Base-by-base conservation (phyloP, 2,888 invertebrate species). In the Netelia fuscicornis region DNA sequence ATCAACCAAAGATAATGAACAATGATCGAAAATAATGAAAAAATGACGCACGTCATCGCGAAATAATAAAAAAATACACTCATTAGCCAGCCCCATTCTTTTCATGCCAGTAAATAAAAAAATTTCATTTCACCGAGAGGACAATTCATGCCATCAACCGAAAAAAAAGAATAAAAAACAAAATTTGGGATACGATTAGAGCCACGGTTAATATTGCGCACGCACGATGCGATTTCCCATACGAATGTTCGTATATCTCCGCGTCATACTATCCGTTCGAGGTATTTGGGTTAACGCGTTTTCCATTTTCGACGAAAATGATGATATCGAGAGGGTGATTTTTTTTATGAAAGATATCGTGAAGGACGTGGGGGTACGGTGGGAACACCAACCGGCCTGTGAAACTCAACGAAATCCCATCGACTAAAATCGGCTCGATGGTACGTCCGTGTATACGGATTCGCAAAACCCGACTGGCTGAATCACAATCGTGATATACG, bases 301-400 rank as follows among this genome's bases (percentile, higher is more conserved):
- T 42, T 60, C 60, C 65, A 48, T 68, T 77, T 60, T 79, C 62
- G 67, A 67, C 60, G 68, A 37, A 68, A 48, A 68, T 48, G 13
- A 48, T 13, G 13, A 10, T 48, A 48, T 48, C 48, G 30, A 30
- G 30, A 30, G 30, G 30, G 30, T 30, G 1, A 30, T 30, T 5
- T 30, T 30, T 30, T 30, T 30, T 30, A 30, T 30, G 30, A 30
- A 30, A 30, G 30, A 5, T 30, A 30, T 30, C 30, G 30, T 30
- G 30, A 30, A 30, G 30, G 30, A 30, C 30, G 11, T 11, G 48
- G 48, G 48, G 48, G 13, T 0, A 13, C 2, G 30, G 48, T 48
- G 48, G 11, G 10, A 13, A 13, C 13, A 13, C 13, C 11, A 13
- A 13, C 2, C 13, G 48, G 48, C 10, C 13, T 10, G 2, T 48